Conservation (phyloP, 2,888 invertebrate genomes). For the Pilophorus perplexus region DNA sequence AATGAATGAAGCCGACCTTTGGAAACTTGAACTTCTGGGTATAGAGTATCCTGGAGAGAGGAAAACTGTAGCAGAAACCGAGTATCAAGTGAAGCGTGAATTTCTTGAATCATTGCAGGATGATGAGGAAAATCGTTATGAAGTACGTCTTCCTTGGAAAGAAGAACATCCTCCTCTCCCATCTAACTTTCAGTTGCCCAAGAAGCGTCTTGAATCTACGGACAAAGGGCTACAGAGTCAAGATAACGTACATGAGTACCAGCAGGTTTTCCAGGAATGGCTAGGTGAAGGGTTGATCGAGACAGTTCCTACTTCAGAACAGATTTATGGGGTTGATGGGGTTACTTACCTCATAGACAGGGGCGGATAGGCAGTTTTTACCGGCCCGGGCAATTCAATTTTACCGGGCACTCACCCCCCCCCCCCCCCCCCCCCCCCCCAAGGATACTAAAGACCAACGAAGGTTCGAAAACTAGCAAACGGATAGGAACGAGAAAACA, state of each 20-base stretch:
- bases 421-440: no score
- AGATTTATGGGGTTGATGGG: background rate
- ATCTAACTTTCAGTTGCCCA: constrained; percentile 48
- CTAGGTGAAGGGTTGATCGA: constrained; percentile 49
- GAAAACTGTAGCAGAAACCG: background rate
- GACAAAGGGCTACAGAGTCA: constrained; percentile 38
- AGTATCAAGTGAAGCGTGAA: constrained; percentile 16
- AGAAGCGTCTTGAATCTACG: constrained; percentile 46
- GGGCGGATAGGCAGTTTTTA: no score
- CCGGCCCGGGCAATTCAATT: no score
- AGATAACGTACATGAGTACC: constrained; percentile 46
- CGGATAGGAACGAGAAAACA: no score
- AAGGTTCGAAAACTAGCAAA: no score
- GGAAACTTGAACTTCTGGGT: constrained; percentile 42
- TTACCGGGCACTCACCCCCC: no score
- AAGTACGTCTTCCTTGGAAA: constrained; percentile 50
- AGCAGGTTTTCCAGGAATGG: constrained; percentile 50
- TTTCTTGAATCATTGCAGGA: constrained; percentile 47
- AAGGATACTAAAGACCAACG: no score
- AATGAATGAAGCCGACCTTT: constrained; percentile 16
- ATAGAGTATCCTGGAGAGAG: constrained; percentile 32
- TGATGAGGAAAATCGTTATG: constrained; percentile 50
- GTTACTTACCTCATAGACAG: constrained; percentile 44
- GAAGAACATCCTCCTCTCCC: constrained; percentile 50
- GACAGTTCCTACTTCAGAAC: constrained; percentile 40